Conservation (phyloP, 2,888 invertebrate genomes). For the Latheticus oryzae region DNA sequence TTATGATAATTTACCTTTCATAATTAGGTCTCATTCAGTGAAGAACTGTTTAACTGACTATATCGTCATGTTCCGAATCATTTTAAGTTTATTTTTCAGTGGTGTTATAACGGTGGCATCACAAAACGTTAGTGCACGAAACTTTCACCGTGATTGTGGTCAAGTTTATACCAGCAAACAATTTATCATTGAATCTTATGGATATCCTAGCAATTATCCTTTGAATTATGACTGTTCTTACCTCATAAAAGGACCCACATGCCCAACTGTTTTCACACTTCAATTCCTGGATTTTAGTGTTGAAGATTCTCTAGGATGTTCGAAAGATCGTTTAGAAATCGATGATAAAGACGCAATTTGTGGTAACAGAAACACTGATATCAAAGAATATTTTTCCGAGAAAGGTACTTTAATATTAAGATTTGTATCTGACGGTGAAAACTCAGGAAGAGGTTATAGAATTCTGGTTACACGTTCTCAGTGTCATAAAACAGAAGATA, state of each 20-base stretch:
- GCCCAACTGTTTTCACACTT: conserved; percentile 68
- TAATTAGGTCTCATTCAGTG: conserved; percentile 13
- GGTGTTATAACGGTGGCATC: not conserved
- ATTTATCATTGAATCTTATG: conserved; percentile 67
- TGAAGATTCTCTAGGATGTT: conserved; percentile 66
- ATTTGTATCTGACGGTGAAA: conserved; percentile 64
- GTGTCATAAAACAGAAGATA: too few relatives aligned
- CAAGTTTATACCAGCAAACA: conserved; percentile 66
- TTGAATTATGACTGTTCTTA: conserved; percentile 66
- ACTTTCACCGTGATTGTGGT: conserved; percentile 52
- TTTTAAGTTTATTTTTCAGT: conserved; percentile 3
- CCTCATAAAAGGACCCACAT: conserved; percentile 66
- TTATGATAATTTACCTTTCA: conserved; percentile 16
- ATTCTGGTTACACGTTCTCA: conserved; percentile 67
- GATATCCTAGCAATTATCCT: conserved; percentile 68
- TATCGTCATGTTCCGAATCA: conserved; percentile 14
- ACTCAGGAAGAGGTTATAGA: conserved; percentile 65
- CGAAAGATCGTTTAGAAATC: conserved; percentile 68
- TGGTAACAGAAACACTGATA: conserved; percentile 66
- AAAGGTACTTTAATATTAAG: conserved; percentile 66
- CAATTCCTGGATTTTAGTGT: conserved; percentile 70
- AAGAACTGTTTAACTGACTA: not conserved
- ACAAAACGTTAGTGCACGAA: conserved; percentile 26
- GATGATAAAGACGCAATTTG: conserved; percentile 67
- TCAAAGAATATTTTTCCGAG: conserved; percentile 65